Evolutionary conservation across 2,888 invertebrate species (phyloP).

Genomic region (Synergus japonicus): DNA sequence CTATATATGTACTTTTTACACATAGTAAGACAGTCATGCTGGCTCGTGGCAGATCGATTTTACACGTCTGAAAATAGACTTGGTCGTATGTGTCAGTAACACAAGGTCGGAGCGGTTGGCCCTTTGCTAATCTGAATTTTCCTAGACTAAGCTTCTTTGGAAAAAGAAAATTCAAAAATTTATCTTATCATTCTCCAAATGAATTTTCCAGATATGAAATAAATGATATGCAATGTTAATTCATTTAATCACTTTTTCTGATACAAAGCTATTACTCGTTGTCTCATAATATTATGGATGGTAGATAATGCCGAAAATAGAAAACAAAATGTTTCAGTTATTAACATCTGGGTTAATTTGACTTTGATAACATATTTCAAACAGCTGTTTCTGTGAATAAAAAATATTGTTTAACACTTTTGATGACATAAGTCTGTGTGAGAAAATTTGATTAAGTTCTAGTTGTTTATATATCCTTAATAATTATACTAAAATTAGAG

Average conservation of each 20-base stretch:
- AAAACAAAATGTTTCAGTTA: neutral
- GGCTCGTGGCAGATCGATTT: conserved; percentile 68
- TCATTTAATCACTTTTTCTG: neutral
- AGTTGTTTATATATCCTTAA: neutral
- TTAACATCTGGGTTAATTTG: neutral
- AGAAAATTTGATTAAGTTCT: too few relatives aligned
- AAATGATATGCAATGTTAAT: neutral
- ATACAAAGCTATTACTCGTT: neutral
- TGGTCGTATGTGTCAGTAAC: conserved; percentile 46
- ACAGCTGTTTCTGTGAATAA: neutral
- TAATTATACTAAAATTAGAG: neutral
- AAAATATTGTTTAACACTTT: neutral
- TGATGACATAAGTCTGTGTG: neutral
- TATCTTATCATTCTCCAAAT: neutral
- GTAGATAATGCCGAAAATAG: neutral
- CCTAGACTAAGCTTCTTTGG: neutral
- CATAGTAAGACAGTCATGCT: conserved; percentile 53
- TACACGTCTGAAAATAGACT: conserved; percentile 73
- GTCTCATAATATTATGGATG: neutral
- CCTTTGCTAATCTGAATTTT: conserved; percentile 34
- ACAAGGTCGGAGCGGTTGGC: conserved; percentile 51
- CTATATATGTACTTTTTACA: conserved; percentile 4
- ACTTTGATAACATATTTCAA: neutral
- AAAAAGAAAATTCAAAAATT: neutral
- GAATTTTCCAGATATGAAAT: neutral